Evolutionary conservation across 2,797 vertebrate species (phyloP).

Genomic region (Naso thynnoides): DNA sequence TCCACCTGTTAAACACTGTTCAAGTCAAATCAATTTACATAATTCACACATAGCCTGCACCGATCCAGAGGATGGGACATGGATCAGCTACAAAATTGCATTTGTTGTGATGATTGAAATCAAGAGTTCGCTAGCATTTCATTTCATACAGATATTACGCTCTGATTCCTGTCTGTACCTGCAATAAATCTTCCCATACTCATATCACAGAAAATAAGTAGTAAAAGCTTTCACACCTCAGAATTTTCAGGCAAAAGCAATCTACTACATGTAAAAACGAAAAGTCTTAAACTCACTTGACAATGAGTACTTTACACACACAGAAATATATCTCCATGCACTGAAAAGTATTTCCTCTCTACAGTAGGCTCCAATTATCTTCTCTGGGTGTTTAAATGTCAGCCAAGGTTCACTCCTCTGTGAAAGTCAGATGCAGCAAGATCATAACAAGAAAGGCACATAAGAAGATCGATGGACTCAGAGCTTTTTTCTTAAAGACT

Average conservation of each 20-base stretch:
- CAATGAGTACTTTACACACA: not conserved
- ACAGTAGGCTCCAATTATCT: constrained; percentile 19
- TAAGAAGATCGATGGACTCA: not conserved
- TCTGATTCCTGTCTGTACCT: not conserved
- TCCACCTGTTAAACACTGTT: constrained; percentile 9
- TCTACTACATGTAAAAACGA: not conserved
- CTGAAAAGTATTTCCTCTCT: constrained; percentile 6
- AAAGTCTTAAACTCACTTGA: not conserved
- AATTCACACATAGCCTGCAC: constrained; percentile 10
- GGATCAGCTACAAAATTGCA: not conserved
- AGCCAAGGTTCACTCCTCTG: constrained; percentile 27
- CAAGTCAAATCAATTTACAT: not conserved
- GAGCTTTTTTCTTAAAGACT: constrained; percentile 69
- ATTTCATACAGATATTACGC: not conserved
- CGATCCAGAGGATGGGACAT: not conserved
- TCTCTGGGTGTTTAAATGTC: constrained; percentile 13
- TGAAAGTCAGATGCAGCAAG: constrained; percentile 16
- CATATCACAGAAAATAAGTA: constrained; percentile 1
- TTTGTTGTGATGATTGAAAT: not conserved
- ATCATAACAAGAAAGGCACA: constrained; percentile 16
- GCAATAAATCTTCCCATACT: not conserved
- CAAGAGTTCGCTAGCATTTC: not conserved
- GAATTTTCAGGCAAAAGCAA: constrained; percentile 1
- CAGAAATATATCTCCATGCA: constrained; percentile 14
- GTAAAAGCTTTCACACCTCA: not conserved